Evolutionary conservation across 2,888 invertebrate genomes (phyloP), one percentile per base, ranked within the genome.

Genomic region (Endotricha flammealis): DNA sequence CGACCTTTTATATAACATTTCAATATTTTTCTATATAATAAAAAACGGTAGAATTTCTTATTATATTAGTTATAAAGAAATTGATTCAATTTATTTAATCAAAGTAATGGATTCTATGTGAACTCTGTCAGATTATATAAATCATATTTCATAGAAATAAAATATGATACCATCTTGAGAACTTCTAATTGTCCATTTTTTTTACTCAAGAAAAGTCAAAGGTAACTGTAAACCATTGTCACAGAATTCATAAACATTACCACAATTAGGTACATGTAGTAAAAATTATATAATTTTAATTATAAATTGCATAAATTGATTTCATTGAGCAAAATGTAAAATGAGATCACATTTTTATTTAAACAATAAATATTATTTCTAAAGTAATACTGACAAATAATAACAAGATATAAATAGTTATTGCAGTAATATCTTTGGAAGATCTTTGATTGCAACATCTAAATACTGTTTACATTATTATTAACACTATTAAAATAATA

Each of bases 241-340:
- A n/a, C n/a, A n/a, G n/a, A n/a, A n/a, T n/a, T n/a, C n/a, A n/a
- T n/a, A n/a, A n/a, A n/a, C n/a, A n/a, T n/a, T n/a, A n/a, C n/a
- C n/a, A n/a, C n/a, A n/a, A n/a, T n/a, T n/a, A n/a, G n/a, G n/a
- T n/a, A 6, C 16, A 16, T 16, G 16, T 4, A 16, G 16, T 16
- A 16, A 16, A 16, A 16, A 16, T 16, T 4, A 16, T 16, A 3
- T 6, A 16, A 6, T 16, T 16, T 4, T 16, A n/a, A n/a, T 16
- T 16, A 16, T 16, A 4, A 16, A 16, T 16, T n/a, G n/a, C n/a
- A n/a, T n/a, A n/a, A 52, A 53, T 48, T 46, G n/a, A n/a, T n/a
- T n/a, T n/a, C n/a, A n/a, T 51, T 53, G 50, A 56, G 50, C 36
- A 52, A 44, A 43, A 38, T 38, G 47, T 48, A 41, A 48, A 32